Evolutionary conservation across 2,888 invertebrate genomes (phyloP).

Genomic region (Mechanitis mazaeus): DNA sequence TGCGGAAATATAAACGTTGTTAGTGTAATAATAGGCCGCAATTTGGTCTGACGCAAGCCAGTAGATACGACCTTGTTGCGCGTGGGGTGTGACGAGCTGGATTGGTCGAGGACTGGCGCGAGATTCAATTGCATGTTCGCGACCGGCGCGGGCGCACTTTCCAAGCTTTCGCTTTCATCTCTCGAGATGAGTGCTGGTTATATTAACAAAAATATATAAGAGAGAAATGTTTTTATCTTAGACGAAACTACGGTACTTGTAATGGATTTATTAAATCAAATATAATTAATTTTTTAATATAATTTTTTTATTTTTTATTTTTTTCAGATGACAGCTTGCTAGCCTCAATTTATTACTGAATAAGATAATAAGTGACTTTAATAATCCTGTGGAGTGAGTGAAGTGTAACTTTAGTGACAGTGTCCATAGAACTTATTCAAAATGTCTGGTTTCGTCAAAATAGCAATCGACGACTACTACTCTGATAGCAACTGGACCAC

Average conservation of each 20-base stretch:
- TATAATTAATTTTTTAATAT: neutral
- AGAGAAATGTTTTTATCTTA: slow-evolving; percentile 33
- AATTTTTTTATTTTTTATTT: slow-evolving; percentile 30
- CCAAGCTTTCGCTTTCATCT: slow-evolving; percentile 68
- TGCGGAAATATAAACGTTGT: slow-evolving; percentile 33
- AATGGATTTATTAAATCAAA: slow-evolving; percentile 5
- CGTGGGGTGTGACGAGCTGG: slow-evolving; percentile 49
- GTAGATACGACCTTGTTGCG: slow-evolving; percentile 57
- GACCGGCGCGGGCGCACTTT: slow-evolving; percentile 64
- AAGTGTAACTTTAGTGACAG: slow-evolving; percentile 35
- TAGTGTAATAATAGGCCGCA: slow-evolving; percentile 35
- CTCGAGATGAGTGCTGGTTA: slow-evolving; percentile 48
- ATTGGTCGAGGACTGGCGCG: slow-evolving; percentile 59
- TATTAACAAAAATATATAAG: slow-evolving; percentile 30
- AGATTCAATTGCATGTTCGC: slow-evolving; percentile 62
- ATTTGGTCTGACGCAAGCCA: slow-evolving; percentile 39
- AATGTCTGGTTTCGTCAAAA: slow-evolving; percentile 80
- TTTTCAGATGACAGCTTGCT: slow-evolving; percentile 69
- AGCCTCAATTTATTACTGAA: slow-evolving; percentile 57
- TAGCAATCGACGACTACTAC: slow-evolving; percentile 80
- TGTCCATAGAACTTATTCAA: slow-evolving; percentile 41
- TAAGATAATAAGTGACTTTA: slow-evolving; percentile 36
- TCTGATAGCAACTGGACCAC: slow-evolving; percentile 80
- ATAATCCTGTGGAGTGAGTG: slow-evolving; percentile 54
- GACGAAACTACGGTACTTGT: slow-evolving; percentile 36